phyloP scores from a whole-genome alignment of 2,113 vertebrate genomes.

The Takifugu bimaculatus region DNA sequence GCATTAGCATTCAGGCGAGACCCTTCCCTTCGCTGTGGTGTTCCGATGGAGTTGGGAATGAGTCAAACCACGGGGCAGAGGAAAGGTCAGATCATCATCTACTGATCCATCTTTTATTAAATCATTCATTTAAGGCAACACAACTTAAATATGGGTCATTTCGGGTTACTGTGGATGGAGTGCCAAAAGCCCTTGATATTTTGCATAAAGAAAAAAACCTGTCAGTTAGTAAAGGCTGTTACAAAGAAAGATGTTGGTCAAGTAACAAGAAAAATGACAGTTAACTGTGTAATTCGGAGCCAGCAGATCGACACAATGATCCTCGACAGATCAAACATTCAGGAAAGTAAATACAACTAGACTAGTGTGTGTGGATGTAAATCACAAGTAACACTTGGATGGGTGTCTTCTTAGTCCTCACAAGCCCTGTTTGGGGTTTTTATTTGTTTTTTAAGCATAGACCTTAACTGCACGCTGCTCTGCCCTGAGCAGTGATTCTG shows the following conservation, averaged over 20 bases:
- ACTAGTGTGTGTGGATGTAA: conserved; percentile 42
- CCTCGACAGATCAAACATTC: conserved; percentile 33
- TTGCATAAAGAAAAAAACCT: conserved; percentile 75
- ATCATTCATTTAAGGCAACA: conserved; percentile 88
- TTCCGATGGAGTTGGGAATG: conserved; percentile 3
- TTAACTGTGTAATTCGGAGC: conserved; percentile 20
- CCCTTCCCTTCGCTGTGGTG: conserved; percentile 24
- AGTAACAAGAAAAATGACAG: conserved; percentile 61
- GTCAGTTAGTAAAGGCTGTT: conserved; percentile 72
- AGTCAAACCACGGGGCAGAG: conserved; percentile 25
- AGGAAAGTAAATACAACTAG: conserved; percentile 18
- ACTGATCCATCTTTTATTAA: conserved; percentile 76
- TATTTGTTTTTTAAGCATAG: conserved; percentile 8
- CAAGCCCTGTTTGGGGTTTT: conserved; percentile 31
- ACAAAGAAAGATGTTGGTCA: conserved; percentile 56
- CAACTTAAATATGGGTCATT: conserved; percentile 82
- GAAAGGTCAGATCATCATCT: conserved; percentile 50
- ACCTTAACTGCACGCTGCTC: conserved; percentile 19
- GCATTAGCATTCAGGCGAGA: conserved; percentile 9
- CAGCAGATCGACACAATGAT: conserved; percentile 12
- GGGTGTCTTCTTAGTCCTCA: conserved; percentile 48
- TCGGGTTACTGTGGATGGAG: conserved; percentile 90
- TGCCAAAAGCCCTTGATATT: conserved; percentile 77
- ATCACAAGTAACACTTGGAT: conserved; percentile 34
- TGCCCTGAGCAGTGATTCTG: conserved; percentile 16